phyloP scores from a whole-genome alignment of 2,888 invertebrate species.

The Caenorhabditis macrosperma region DNA sequence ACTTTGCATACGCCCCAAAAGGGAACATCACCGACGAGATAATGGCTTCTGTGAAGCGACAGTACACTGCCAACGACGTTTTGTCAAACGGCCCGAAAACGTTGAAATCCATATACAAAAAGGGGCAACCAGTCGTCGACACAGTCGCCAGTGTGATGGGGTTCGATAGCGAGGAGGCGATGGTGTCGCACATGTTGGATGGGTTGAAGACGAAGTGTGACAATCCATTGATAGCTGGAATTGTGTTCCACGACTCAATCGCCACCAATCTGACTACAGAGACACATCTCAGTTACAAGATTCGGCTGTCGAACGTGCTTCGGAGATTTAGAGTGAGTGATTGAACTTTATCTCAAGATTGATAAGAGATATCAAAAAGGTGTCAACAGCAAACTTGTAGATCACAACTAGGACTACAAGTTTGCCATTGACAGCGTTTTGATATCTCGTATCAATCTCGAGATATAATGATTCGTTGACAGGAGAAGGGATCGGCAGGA shows the following conservation, averaged over 20 bases:
- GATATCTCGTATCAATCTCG: no score
- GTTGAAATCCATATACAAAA: constrained; percentile 11
- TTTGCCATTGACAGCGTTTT: no score
- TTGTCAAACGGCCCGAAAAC: no score
- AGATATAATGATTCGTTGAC: no score
- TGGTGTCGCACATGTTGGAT: constrained; percentile 80
- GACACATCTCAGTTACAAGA: constrained; percentile 71
- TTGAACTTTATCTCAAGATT: no score
- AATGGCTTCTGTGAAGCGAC: constrained; percentile 53
- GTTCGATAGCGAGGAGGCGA: constrained; percentile 80
- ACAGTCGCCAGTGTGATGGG: constrained; percentile 55
- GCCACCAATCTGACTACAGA: constrained; percentile 51
- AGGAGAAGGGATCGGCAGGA: no score
- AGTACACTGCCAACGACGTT: constrained; percentile 28
- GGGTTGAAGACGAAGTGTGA: constrained; percentile 70
- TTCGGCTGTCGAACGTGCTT: constrained; percentile 75
- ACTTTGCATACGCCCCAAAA: constrained; percentile 72
- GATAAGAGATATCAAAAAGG: no score
- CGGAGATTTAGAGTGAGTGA: no score
- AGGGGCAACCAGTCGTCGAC: constrained; percentile 11
- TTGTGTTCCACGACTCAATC: constrained; percentile 72
- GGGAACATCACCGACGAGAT: constrained; percentile 51
- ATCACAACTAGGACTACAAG: no score
- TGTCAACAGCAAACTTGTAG: no score
- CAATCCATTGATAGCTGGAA: constrained; percentile 73